Evolutionary conservation across 2,888 invertebrate genomes (phyloP).

Genomic region (Polyommatus iphigenia): DNA sequence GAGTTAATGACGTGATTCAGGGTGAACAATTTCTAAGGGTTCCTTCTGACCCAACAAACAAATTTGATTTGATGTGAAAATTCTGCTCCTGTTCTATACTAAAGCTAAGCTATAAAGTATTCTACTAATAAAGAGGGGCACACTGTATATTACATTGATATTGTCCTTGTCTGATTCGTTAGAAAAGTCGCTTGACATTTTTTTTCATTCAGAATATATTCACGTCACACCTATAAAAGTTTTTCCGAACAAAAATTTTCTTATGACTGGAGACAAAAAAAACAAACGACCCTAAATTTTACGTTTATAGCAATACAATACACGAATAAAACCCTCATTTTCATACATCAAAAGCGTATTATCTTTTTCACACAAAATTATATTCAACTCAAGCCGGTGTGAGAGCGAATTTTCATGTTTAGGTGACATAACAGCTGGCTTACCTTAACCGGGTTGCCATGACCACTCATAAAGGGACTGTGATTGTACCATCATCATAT

Average conservation of each 20-base stretch:
- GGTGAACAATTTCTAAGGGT: no score
- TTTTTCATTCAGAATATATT: no score
- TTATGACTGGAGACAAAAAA: background rate
- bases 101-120: no score
- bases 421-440: constrained; percentile 27
- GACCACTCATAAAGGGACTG: background rate
- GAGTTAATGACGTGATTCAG: no score
- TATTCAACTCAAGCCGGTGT: constrained; percentile 19
- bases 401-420: constrained; percentile 24
- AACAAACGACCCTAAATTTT: background rate
- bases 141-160: no score
- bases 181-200: no score
- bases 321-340: background rate
- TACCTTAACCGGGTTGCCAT: constrained; percentile 6
- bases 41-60: no score
- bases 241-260: background rate
- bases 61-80: no score
- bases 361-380: constrained; percentile 20
- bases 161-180: no score
- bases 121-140: no score
- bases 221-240: no score
- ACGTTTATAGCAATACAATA: background rate
- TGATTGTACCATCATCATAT: background rate
- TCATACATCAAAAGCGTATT: constrained; percentile 19
- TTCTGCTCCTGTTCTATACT: background rate